Base-by-base conservation (phyloP, 1,140 invertebrate species). In the Daktulosphaira vitifoliae region DNA sequence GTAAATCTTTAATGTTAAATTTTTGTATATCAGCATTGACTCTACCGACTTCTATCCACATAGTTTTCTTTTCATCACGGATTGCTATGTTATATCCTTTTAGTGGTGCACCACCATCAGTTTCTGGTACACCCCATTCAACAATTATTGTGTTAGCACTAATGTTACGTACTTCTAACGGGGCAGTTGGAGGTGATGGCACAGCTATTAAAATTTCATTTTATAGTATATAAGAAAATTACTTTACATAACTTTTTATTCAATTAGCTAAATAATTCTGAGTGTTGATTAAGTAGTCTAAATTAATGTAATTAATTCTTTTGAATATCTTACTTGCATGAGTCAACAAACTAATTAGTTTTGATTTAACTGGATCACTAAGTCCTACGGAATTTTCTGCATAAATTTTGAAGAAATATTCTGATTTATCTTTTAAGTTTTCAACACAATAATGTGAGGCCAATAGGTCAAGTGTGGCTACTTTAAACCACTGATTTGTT, bases 31-130 rank as follows among this genome's bases (percentile, higher is more conserved):
- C 85, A 1, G 87, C 86, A 68, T 82, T 82, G 8, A 92, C 89
- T 71, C 88, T 83, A 15, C 89, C 91, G 50, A 95, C 90, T 82
- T 95, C 90, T 80, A 94, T 94, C 92, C 92, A 96, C 90, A 94
- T 94, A 3, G 89, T 93, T 73, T 92, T 91, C 72, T 85, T 87
- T 39, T 84, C 81, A 73, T 99, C 96, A 70, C 89, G 82, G 59
- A 97, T 89, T 11, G 92, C 92, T 69, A 97, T 88, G 70, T 91
- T 92, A 74, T 98, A 98, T 22, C 88, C 88, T 69, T 89, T 81
- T 46, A 97, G 78, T 13, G 92, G 90, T 37, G 92, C 85, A 49
- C 92, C 93, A 48, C 94, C 94, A 76, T 98, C 93, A 70, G 83
- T 87, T 77, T 96, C 92, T 7, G 93, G 93, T 66, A 86, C 84